Evolutionary conservation across 2,888 invertebrate species (phyloP).

Genomic region (Erebia ligea): DNA sequence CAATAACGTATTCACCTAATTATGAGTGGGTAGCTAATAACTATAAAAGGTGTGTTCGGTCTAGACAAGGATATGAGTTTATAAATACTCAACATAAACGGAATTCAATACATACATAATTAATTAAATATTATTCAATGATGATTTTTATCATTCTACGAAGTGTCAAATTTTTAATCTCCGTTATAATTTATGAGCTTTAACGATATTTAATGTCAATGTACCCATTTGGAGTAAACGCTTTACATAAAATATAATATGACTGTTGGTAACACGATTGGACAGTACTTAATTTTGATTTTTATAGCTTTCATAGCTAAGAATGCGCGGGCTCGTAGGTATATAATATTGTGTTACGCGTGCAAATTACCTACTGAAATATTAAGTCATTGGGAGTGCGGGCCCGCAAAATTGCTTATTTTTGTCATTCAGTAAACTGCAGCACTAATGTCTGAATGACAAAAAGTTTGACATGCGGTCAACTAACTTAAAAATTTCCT

Average conservation of each 20-base stretch:
- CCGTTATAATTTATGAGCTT: conserved; percentile 22
- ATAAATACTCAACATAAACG: neutral
- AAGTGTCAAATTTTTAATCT: conserved; percentile 22
- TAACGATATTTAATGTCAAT: conserved; percentile 29
- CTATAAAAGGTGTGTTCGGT: neutral
- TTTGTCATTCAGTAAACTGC: too few relatives aligned
- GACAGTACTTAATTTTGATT: conserved; percentile 20
- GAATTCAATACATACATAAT: conserved; percentile 5
- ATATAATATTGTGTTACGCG: neutral
- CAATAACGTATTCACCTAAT: too few relatives aligned
- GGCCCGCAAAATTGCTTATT: too few relatives aligned
- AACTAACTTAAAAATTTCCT: too few relatives aligned
- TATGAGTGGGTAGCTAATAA: neutral
- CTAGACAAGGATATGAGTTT: neutral
- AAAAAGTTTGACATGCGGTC: too few relatives aligned
- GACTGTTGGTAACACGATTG: conserved; percentile 21
- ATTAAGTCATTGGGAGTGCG: too few relatives aligned
- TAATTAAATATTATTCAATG: neutral
- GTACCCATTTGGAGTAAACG: conserved; percentile 22
- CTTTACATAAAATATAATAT: conserved; percentile 18
- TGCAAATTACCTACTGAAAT: too few relatives aligned
- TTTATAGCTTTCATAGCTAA: conserved; percentile 9
- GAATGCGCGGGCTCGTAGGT: neutral
- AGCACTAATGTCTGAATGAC: too few relatives aligned
- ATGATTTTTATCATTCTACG: neutral